phyloP scores from a whole-genome alignment of 2,888 invertebrate genomes.

The Pteria penguin region DNA sequence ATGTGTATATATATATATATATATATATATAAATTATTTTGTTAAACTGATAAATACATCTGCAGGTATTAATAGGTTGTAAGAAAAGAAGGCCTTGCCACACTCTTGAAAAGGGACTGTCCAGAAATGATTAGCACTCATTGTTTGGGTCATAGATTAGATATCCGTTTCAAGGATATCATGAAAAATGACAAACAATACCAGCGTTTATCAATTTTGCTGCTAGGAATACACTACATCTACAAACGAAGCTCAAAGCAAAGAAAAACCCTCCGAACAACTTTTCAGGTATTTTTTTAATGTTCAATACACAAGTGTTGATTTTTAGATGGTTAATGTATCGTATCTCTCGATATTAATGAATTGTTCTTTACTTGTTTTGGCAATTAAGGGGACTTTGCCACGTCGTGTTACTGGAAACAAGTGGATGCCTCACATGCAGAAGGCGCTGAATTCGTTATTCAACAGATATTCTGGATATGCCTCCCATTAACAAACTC shows the following conservation, averaged over 20 bases:
- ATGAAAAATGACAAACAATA: not conserved
- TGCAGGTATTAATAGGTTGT: too few species aligned
- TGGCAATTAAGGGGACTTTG: not conserved
- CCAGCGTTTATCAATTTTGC: slow-evolving; percentile 1
- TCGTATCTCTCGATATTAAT: too few species aligned
- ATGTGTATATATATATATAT: too few species aligned
- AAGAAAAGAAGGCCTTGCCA: not conserved
- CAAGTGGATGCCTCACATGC: slow-evolving; percentile 16
- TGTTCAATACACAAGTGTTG: too few species aligned
- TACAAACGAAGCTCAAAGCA: slow-evolving; percentile 17
- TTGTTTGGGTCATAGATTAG: slow-evolving; percentile 6
- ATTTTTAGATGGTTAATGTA: too few species aligned
- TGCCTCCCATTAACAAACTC: not conserved
- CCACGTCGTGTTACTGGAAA: slow-evolving; percentile 7
- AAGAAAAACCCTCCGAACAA: slow-evolving; percentile 5
- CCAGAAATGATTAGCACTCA: not conserved
- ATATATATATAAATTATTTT: too few species aligned
- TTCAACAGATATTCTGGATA: slow-evolving; percentile 9
- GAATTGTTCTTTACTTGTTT: too few species aligned
- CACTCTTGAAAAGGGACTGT: slow-evolving; percentile 5
- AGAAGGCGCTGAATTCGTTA: slow-evolving; percentile 3
- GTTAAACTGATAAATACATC: too few species aligned
- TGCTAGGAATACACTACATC: slow-evolving; percentile 5
- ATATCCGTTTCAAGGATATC: not conserved
- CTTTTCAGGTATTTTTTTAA: slow-evolving; percentile 4